Percentiles rank a stretch among this genome's conserved stretches.
phyloP scores from a whole-genome alignment of 1,140 invertebrate genomes.

The Chlorops oryzae region DNA sequence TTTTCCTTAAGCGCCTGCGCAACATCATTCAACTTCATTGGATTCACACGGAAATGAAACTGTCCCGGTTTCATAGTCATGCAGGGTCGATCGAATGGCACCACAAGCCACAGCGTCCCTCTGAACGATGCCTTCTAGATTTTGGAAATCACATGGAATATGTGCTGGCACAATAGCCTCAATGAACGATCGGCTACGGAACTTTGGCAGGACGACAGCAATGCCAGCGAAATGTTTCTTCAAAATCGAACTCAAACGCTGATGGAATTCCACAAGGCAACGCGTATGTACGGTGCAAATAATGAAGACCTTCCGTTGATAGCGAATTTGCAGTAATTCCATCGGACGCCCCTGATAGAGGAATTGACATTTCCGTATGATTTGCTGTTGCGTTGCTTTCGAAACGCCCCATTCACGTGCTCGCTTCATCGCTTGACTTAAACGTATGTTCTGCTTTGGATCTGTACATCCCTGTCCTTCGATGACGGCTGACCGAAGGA shows the following conservation, averaged over 20 bases:
- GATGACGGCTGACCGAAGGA: too few relatives aligned
- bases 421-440: too few relatives aligned
- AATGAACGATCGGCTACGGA: constrained; percentile 20
- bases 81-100: constrained; percentile 15
- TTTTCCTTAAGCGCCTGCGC: constrained; percentile 10
- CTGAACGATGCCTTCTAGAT: constrained; percentile 16
- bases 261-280: too few relatives aligned
- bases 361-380: too few relatives aligned
- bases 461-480: too few relatives aligned
- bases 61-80: constrained; percentile 11
- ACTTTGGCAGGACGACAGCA: constrained; percentile 8
- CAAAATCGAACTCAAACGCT: too few relatives aligned
- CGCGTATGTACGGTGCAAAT: too few relatives aligned
- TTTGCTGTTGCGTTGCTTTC: too few relatives aligned
- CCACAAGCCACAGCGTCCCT: constrained; percentile 23
- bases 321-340: constrained; percentile 10
- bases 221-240: too few relatives aligned
- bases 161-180: constrained; percentile 17
- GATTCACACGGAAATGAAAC: constrained; percentile 24
- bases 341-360: too few relatives aligned
- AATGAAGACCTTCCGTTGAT: neutral
- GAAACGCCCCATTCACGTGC: too few relatives aligned
- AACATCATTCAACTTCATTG: constrained; percentile 17
- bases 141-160: neutral
- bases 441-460: too few relatives aligned